Evolutionary conservation across 1,140 invertebrate species (phyloP), one percentile per base, ranked within the genome.

Genomic region (Pogonomyrmex californicus): DNA sequence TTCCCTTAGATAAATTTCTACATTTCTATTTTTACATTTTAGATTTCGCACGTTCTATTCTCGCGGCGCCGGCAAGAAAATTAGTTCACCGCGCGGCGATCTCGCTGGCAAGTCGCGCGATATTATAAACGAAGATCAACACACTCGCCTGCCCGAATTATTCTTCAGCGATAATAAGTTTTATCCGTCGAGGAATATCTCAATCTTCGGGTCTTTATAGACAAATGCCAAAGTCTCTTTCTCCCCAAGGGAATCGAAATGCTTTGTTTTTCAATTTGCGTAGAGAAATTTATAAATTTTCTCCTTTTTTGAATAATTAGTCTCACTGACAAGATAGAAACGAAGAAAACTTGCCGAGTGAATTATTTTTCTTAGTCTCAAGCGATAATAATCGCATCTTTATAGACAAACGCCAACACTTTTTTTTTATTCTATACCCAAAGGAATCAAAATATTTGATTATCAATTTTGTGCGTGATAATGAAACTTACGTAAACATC

Each of bases 11-110:
- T 62, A 17, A 62, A 77, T 62, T 30, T 14, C n/a, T n/a, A 36
- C 60, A 30, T 17, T n/a, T 41, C n/a, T 79, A 79, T 79, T 66
- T 79, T 66, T 66, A 23, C 63, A 6, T 63, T 78, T 10, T 33
- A 73, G 47, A 58, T 76, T 23, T 60, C 12, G 38, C 56, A 9
- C 17, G 44, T 73, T 47, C 36, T 79, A 66, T 68, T 79, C n/a
- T 79, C 44, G 23, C 41, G 10, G 17, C 38, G 1, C 63, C 33
- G 30, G 10, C 10, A 7, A 23, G 47, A 1, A 65, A 51, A 51
- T 78, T 17, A 44, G 10, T 23, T 10, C 38, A 2, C 17, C 33
- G 23, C 23, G 23, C 23, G 47, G 14, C 3, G 33, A 30, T 38
- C 33, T 62, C 30, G 2, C 14, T 4, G 17, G 14, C 36, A n/a